Base-by-base conservation (phyloP, 2,888 invertebrate species). In the Noctuana brunneofusca region DNA sequence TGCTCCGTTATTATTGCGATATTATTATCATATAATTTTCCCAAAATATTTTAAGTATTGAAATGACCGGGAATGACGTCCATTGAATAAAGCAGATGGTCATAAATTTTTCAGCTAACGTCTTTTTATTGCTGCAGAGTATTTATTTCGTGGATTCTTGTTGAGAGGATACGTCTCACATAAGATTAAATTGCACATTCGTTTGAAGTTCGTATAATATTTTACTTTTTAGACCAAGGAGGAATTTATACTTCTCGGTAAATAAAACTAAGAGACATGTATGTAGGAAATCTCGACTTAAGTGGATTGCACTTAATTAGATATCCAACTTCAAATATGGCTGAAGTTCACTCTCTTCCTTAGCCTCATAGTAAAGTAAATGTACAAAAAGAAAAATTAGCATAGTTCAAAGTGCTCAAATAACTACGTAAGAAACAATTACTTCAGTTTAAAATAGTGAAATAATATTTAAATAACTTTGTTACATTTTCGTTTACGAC, bases 41-140 rank as follows among this genome's bases (percentile, higher is more conserved):
- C 48, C 12, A 56, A 55, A 62, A 55, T 54, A 60, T 50, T 58
- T 58, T 49, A 58, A 58, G 54, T 54, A 38, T 49, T 30, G 54
- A 55, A 54, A 56, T 56, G 49, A 62, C 50, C 20, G 30, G 30
- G 27, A 50, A 55, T 56, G 63, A 52, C 63, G 56, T 50, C 63
- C 56, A 53, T 53, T 56, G 63, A 50, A 56, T 63, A 63, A 50
- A 63, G 43, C 63, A 50, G 55, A 63, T 56, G 50, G 63, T 35
- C 43, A 63, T 63, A 63, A 63, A 63, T 63, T 56, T 63, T 9
- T 30, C 18, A 50, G 63, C 63, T 20, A 63, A 43, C 20, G 56
- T 62, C 18, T 50, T 63, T 56, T 63, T 56, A 63, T 56, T 62
- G 50, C 43, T 18, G 50, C 30, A 20, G 43, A 55, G 55, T 38